Percentiles rank a stretch among this genome's conserved stretches.
Conservation (phyloP, 2,888 invertebrate species). For the Scelioninae gen. 1 region DNA sequence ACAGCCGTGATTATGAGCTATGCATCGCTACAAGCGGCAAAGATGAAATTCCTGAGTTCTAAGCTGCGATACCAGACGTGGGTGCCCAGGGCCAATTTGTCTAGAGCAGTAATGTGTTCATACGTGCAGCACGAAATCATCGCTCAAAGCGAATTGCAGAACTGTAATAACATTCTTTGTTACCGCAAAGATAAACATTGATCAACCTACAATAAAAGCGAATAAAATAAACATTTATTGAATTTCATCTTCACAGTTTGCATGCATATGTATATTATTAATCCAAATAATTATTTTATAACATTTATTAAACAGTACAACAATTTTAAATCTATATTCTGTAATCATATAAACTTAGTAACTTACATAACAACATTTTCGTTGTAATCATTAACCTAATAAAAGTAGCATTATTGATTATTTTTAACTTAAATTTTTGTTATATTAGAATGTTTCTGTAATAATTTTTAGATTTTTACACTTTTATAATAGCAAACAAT, state of each 20-base stretch:
- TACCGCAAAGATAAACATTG: slow-evolving; percentile 63
- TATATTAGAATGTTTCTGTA: no score
- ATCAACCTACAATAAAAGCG: slow-evolving; percentile 57
- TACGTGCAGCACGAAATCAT: slow-evolving; percentile 64
- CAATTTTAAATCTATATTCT: no score
- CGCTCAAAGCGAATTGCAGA: slow-evolving; percentile 68
- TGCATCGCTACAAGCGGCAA: slow-evolving; percentile 66
- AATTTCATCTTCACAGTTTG: slow-evolving; percentile 39
- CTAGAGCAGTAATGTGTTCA: slow-evolving; percentile 67
- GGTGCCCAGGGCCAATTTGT: slow-evolving; percentile 71
- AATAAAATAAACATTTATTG: slow-evolving; percentile 50
- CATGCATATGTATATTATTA: slow-evolving; percentile 6
- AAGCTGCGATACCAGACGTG: slow-evolving; percentile 65
- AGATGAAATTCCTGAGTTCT: slow-evolving; percentile 69
- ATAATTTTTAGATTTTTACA: no score
- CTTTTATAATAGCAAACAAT: no score
- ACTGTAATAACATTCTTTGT: slow-evolving; percentile 69
- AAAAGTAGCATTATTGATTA: no score
- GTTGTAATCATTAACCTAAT: no score
- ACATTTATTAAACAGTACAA: no score
- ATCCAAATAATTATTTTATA: no score
- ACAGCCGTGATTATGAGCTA: slow-evolving; percentile 70
- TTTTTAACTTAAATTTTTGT: no score
- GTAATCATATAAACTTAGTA: no score
- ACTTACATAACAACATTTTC: no score